These are phyloP conservation scores for Neotoma lepida DNA, from an alignment of 2,113 vertebrate genomes.

Conservation along the genomic window DNA sequence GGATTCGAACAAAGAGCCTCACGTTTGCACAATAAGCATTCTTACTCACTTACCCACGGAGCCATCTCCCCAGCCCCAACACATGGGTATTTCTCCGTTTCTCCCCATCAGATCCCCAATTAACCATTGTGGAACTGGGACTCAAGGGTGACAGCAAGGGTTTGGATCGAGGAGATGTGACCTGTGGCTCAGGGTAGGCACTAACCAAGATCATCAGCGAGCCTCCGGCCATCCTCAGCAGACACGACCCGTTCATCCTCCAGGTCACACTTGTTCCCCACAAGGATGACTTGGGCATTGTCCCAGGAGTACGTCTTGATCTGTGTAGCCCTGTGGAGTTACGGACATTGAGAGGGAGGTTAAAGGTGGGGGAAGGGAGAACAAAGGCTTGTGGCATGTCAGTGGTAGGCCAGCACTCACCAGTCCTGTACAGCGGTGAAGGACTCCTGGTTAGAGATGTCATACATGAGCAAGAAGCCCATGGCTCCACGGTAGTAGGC, in stretches of 20 bases:
- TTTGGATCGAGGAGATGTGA: neutral
- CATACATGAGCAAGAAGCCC: constrained; percentile 99
- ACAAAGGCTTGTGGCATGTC: neutral
- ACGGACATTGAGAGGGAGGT: neutral
- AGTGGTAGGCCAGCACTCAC: constrained; percentile 84
- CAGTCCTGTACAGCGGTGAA: constrained; percentile 97
- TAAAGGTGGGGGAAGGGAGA: neutral
- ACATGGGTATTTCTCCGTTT: neutral
- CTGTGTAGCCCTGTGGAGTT: constrained; percentile 93
- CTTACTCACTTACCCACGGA: neutral
- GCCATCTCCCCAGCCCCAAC: neutral
- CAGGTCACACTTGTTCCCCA: constrained; percentile 98
- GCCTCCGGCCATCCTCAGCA: constrained; percentile 93
- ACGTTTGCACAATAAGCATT: neutral
- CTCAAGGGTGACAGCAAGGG: neutral
- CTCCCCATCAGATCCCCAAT: neutral
- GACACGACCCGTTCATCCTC: constrained; percentile 94
- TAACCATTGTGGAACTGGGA: neutral
- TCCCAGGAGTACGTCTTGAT: constrained; percentile 99
- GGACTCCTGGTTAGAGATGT: constrained; percentile 97
- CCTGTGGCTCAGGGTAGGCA: constrained; percentile 4
- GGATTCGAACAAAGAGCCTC: neutral
- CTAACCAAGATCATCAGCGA: constrained; percentile 94
- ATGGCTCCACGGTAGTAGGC: constrained; percentile 98
- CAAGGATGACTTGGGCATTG: constrained; percentile 97